phyloP scores from a whole-genome alignment of 2,888 invertebrate genomes.

The Philhelius pedissequus region DNA sequence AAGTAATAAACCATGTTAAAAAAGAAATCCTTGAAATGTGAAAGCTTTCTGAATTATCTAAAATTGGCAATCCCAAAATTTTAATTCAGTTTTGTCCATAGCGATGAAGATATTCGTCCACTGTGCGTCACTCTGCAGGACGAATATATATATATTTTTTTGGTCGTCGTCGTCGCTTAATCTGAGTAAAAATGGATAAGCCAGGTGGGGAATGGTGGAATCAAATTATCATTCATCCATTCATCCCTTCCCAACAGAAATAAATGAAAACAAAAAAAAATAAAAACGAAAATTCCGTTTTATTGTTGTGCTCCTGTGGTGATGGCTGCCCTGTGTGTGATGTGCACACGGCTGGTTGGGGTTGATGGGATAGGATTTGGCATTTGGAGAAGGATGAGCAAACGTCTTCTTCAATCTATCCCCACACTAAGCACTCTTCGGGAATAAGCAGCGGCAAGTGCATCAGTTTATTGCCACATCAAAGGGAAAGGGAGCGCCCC shows the following conservation, averaged over 20 bases:
- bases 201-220: constrained; percentile 31
- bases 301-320: constrained; percentile 44
- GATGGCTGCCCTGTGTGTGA: constrained; percentile 3
- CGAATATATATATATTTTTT: constrained; percentile 40
- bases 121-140: constrained; percentile 7
- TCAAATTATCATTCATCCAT: constrained; percentile 66
- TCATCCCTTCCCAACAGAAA: constrained; percentile 9
- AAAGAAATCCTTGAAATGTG: neutral
- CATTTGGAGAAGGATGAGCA: constrained; percentile 7
- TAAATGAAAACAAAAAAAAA: constrained; percentile 3
- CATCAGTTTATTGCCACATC: constrained; percentile 68
- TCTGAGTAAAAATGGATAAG: constrained; percentile 34
- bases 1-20: neutral
- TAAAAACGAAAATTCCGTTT: constrained; percentile 40
- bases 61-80: neutral
- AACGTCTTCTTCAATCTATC: constrained; percentile 59
- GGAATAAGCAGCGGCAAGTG: constrained; percentile 54
- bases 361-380: neutral
- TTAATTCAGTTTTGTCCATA: neutral
- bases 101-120: neutral
- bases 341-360: constrained; percentile 20
- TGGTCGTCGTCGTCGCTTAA: constrained; percentile 58
- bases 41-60: neutral
- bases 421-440: constrained; percentile 18
- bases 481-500: constrained; percentile 44